Base-by-base conservation (phyloP, 2,113 vertebrate species). In the Sebastes schlegelii region DNA sequence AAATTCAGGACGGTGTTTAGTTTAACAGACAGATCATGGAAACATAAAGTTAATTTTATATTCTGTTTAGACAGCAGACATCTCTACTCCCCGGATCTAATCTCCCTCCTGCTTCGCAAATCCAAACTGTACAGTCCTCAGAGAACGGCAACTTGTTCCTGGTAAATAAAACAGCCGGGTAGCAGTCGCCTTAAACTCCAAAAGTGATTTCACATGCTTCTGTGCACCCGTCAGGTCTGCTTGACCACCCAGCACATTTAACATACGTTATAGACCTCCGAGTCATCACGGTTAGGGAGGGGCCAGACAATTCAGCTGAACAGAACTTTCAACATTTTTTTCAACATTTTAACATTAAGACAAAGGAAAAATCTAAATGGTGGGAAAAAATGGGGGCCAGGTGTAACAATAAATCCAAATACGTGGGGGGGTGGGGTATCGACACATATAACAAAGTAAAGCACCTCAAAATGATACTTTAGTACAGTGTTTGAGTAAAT, bases 31-130 rank as follows among this genome's bases (percentile, higher is more conserved):
- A 78, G 52, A 62, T 76, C 7, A 42, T 16, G 16, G 40, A 75
- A 74, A 79, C 58, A 74, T 48, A 26, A 74, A 45, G 14, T 74
- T 16, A 63, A 6, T 57, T 76, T 64, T 14, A 74, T 55, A 46
- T 14, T 70, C 21, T 73, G 55, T 57, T 79, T 54, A n/a, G 16
- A 74, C 9, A 8, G 51, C 23, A 11, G 46, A 57, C 60, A 2
- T 62, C n/a, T 52, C n/a, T 66, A 4, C 43, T 65, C 60, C 51
- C 58, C 23, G 2, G 26, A n/a, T 60, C 14, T 55, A 48, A 75
- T 52, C 74, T 79, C 42, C 11, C 48, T 62, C 42, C 17, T 40
- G 65, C 58, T 49, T 60, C 1, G 0, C 2, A 64, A 77, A 58
- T 4, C 2, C 55, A 60, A 58, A 70, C 58, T 48, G 8, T 34